Evolutionary conservation across 2,113 vertebrate species (phyloP), one percentile per base, ranked within the genome.

Genomic region (Ammodytes dubius): DNA sequence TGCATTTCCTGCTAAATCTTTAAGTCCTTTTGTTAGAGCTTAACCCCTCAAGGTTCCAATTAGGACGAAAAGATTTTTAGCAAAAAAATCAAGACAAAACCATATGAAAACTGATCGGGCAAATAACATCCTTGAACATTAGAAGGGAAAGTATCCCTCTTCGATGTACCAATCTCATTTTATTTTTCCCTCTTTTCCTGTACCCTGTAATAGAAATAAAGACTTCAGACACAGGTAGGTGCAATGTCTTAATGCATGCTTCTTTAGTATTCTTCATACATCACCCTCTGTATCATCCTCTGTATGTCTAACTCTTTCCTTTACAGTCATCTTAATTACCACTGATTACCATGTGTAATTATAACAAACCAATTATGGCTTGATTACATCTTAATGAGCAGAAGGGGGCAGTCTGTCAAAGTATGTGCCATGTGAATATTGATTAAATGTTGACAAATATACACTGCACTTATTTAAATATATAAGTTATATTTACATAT

Each of bases 141-240:
- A 82, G 39, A 70, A 63, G 46, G 58, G 1, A 71, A 90, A 69
- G 17, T 83, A 50, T 79, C 46, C 69, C 40, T 67, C 63, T 35
- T 50, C 47, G n/a, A 78, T 78, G 56, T 74, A 39, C 53, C 14
- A 67, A 43, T 87, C 63, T 84, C 49, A 76, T 70, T 68, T 52
- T 82, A 49, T 88, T 68, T 75, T 84, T 50, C n/a, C 63, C 69
- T 77, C 88, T 86, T 93, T 90, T 83, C 90, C 47, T 71, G 46
- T 47, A 93, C 93, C 95, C 94, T 83, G 91, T 93, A 88, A 88
- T 96, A 99, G 98, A 97, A 99, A 99, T 97, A 99, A 99, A 96
- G 98, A 99, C 96, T 99, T 99, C 96, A 97, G 98, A 96, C 98
- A 99, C 97, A 99, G 98, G 98, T 99, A 98, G 96, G 98, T 95